phyloP scores from a whole-genome alignment of 2,797 vertebrate species.

The Limnodromus scolopaceus region DNA sequence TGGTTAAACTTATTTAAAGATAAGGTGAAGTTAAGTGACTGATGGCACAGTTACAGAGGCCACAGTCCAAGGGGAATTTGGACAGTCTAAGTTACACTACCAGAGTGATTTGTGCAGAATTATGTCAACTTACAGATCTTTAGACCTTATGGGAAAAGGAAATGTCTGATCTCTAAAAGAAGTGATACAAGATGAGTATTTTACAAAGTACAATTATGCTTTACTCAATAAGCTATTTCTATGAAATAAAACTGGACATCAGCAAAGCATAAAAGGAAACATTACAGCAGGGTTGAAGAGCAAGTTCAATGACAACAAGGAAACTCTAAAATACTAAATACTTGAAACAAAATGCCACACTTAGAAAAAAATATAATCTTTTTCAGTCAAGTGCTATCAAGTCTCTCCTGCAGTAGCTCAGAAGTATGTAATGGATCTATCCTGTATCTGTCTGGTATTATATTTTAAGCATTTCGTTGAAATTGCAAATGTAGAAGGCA shows the following conservation, averaged over 20 bases:
- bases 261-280: constrained; percentile 24
- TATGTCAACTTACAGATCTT: constrained; percentile 82
- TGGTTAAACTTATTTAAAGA: constrained; percentile 92
- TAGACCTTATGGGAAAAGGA: constrained; percentile 79
- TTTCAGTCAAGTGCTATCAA: background rate
- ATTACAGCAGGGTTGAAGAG: background rate
- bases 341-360: background rate
- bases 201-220: constrained; percentile 71
- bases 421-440: background rate
- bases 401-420: background rate
- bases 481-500: background rate
- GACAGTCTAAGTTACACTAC: constrained; percentile 83
- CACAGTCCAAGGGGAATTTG: constrained; percentile 86
- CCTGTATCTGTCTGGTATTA: background rate
- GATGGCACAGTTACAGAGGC: constrained; percentile 82
- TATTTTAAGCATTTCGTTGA: background rate
- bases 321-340: background rate
- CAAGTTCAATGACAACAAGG: background rate
- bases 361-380: background rate
- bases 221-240: constrained; percentile 61
- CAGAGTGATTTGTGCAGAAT: constrained; percentile 83
- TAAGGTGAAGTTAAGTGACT: constrained; percentile 86
- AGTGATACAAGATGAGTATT: constrained; percentile 76
- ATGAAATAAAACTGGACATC: constrained; percentile 54
- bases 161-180: constrained; percentile 82